A percentile compares a stretch with the other conserved stretches of the same genome.
phyloP scores from a whole-genome alignment of 2,888 invertebrate species.

The Ecdyonurus torrentis region DNA sequence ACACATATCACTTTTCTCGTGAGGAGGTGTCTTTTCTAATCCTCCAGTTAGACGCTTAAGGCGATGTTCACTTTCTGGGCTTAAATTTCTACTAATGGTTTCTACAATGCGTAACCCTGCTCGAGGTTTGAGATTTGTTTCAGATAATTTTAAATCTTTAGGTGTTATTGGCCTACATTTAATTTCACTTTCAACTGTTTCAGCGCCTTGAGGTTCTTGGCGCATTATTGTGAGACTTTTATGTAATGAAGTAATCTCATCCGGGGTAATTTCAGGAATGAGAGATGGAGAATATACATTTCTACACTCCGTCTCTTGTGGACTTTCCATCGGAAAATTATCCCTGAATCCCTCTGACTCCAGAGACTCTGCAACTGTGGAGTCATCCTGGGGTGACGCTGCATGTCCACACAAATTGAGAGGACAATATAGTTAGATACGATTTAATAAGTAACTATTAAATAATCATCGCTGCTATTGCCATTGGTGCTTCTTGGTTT shows the following conservation, averaged over 20 bases:
- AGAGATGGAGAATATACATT: not conserved
- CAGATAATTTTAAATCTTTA: not conserved
- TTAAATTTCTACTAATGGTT: not conserved
- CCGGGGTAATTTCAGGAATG: not conserved
- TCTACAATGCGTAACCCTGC: not conserved
- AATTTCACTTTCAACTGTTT: not conserved
- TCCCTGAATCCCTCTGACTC: conserved; percentile 36
- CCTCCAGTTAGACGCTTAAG: not conserved
- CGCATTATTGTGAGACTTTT: not conserved
- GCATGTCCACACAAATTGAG: conserved; percentile 17
- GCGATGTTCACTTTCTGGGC: not conserved
- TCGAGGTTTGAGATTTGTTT: not conserved
- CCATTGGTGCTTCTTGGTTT: conserved; percentile 9
- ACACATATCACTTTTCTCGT: not conserved
- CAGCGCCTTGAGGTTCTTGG: not conserved
- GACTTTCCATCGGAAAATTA: conserved; percentile 30
- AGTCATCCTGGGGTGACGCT: conserved; percentile 33
- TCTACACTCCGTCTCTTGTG: conserved; percentile 18
- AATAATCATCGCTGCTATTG: conserved; percentile 10
- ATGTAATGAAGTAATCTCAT: not conserved
- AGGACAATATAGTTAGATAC: conserved; percentile 11
- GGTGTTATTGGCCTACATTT: not conserved
- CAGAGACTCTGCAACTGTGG: conserved; percentile 29
- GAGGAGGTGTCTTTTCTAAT: not conserved
- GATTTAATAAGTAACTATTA: conserved; percentile 1